Conservation (phyloP, 2,888 invertebrate species). For the Pristionchus mayeri region DNA sequence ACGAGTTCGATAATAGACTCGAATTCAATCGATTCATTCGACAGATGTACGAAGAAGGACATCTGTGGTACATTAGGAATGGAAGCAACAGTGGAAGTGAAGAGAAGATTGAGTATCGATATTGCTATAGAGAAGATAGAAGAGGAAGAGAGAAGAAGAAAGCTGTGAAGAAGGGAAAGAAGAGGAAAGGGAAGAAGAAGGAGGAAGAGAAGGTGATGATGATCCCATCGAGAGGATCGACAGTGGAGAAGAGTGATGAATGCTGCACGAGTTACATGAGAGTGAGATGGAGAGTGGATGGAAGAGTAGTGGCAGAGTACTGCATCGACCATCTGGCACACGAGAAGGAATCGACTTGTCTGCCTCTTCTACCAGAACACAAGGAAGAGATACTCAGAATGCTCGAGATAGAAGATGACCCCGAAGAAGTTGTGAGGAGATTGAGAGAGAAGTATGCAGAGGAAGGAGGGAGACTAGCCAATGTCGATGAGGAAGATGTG, state of each 20-base stretch:
- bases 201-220: neutral
- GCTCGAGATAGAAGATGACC: neutral
- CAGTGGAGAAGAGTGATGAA: neutral
- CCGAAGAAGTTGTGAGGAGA: neutral
- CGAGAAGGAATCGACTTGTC: neutral
- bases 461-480: neutral
- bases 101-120: neutral
- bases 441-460: neutral
- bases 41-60: neutral
- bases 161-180: neutral
- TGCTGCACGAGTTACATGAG: neutral
- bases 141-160: neutral
- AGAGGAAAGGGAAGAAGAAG: neutral
- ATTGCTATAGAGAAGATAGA: neutral
- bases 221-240: neutral
- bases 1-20: neutral
- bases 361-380: slow-evolving; percentile 2
- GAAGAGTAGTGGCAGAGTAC: neutral
- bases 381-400: neutral
- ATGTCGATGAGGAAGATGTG: neutral
- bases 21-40: neutral
- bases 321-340: neutral
- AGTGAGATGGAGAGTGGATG: neutral
- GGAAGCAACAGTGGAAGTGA: neutral
- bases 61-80: slow-evolving; percentile 1